phyloP scores from a whole-genome alignment of 2,888 invertebrate species.

The Glaucopsyche alexis region DNA sequence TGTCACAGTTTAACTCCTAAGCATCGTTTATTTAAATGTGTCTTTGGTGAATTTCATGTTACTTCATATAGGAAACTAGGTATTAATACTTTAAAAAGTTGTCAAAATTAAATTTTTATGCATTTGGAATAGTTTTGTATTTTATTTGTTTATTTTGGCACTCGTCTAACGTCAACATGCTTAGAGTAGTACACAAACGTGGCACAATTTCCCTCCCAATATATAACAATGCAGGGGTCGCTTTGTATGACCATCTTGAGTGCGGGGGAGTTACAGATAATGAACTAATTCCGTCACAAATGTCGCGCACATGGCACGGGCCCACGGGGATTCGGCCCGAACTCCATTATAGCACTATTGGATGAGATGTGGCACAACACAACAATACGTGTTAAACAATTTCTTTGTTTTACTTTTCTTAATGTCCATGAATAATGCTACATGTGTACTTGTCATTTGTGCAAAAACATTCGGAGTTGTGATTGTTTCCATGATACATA shows the following conservation, averaged over 20 bases:
- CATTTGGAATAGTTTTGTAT: not conserved
- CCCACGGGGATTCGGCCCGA: slow-evolving; percentile 56
- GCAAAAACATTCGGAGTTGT: not conserved
- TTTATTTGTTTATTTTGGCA: slow-evolving; percentile 1
- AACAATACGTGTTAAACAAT: not conserved
- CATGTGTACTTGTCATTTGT: not conserved
- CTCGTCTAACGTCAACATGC: slow-evolving; percentile 13
- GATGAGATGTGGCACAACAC: slow-evolving; percentile 8
- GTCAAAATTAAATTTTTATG: not conserved
- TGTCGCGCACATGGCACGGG: slow-evolving; percentile 54
- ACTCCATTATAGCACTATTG: slow-evolving; percentile 20
- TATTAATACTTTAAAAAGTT: no score
- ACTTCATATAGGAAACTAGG: no score
- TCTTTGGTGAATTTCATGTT: no score
- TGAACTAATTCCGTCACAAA: slow-evolving; percentile 50
- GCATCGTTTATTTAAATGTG: no score
- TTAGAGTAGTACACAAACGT: slow-evolving; percentile 8
- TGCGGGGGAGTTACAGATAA: slow-evolving; percentile 45
- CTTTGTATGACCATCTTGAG: slow-evolving; percentile 43
- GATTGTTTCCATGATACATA: not conserved
- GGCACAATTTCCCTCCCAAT: slow-evolving; percentile 46
- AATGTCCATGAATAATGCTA: not conserved
- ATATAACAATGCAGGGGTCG: slow-evolving; percentile 46
- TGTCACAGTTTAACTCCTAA: no score
- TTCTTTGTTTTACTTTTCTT: slow-evolving; percentile 22